A percentile compares a stretch with the other conserved stretches of the same genome.
These are phyloP conservation scores for Eclectus roratus DNA, from an alignment of 2,113 vertebrate species.

Conservation along the genomic window DNA sequence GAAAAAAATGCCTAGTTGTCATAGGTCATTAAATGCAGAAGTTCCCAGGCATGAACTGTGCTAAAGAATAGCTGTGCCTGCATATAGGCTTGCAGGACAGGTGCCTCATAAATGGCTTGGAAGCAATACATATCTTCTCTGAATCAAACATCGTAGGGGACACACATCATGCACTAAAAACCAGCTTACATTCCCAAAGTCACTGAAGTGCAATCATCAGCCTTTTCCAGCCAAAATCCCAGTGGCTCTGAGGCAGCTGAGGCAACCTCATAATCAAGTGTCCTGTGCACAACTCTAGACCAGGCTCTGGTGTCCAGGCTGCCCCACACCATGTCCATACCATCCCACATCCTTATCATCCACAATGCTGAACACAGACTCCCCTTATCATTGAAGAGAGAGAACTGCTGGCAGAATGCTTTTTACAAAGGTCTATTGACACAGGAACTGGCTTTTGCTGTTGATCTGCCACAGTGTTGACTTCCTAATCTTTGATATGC, in stretches of 20 bases:
- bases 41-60: background rate
- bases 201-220: background rate
- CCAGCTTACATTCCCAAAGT: background rate
- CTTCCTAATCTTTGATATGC: background rate
- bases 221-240: background rate
- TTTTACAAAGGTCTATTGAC: background rate
- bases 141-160: background rate
- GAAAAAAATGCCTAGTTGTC: background rate
- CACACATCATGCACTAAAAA: background rate
- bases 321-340: background rate
- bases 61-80: background rate
- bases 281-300: background rate
- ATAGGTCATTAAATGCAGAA: background rate
- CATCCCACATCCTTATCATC: background rate
- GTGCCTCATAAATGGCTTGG: background rate
- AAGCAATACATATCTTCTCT: background rate
- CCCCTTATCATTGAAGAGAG: background rate
- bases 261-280: background rate
- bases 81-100: background rate
- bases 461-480: background rate
- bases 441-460: background rate
- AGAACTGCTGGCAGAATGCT: background rate
- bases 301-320: background rate
- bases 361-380: background rate
- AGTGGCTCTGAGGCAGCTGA: background rate